Base-by-base conservation (phyloP, 2,797 vertebrate genomes). In the Hippocampus kuda region DNA sequence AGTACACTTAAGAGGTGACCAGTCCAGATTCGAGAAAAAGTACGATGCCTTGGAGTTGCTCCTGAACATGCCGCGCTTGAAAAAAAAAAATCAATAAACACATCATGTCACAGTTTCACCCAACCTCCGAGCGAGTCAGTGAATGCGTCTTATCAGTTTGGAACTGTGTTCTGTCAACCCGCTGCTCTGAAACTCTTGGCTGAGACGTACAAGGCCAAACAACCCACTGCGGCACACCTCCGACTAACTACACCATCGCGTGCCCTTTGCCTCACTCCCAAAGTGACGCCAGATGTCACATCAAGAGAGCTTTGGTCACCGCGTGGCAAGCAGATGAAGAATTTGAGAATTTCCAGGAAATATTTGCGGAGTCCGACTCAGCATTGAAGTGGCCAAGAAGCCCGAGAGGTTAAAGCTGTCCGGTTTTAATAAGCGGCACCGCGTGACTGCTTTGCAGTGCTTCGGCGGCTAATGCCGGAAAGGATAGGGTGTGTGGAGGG, bases 11-110 rank as follows among this genome's bases (percentile, higher is more conserved):
- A 46, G 44, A 16, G 44, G 44, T 46, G 12, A 46, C 13, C 44
- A 46, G 44, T 46, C 15, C 12, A 46, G 44, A 15, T 46, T 46
- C 11, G 12, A 46, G 15, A 11, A 44, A 44, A 44, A 1, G 44
- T 44, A 44, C 44, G 44, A 46, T 16, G 1, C 6, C 18, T 22
- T 1, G 53, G 53, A 54, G 10, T 77, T 83, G 90, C 87, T 88
- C 90, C 90, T 91, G 89, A 88, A 88, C 77, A 90, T 89, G 87
- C 89, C 91, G 90, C 89, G 89, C 89, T 92, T 91, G 53, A 13
- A 54, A 24, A 22, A 8, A 30, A 22, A 53, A 53, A 24, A 54
- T 12, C 20, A 54, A 54, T n/a, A 54, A 54, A 54, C 16, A 6
- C 5, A 34, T 48, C 46, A 48, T 2, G 11, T 53, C 9, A 54